A percentile compares a stretch with the other conserved stretches of the same genome.
phyloP scores from a whole-genome alignment of 2,113 vertebrate genomes.

The Neodontobutis hainanensis region DNA sequence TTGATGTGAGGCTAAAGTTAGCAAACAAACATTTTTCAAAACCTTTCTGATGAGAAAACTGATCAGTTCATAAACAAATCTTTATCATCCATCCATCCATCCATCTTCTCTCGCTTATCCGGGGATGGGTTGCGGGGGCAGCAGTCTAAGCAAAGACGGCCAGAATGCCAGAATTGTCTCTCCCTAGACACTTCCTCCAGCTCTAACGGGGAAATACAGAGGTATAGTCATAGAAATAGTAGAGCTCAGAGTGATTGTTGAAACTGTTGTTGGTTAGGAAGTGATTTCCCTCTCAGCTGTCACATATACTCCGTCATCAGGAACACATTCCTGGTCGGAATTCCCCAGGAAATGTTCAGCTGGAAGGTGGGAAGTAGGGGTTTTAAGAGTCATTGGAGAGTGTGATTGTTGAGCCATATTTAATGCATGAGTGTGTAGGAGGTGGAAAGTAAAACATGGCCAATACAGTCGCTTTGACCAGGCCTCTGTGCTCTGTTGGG shows the following conservation, averaged over 20 bases:
- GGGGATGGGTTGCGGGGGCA: no score
- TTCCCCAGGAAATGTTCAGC: constrained; percentile 71
- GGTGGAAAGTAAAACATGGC: constrained; percentile 69
- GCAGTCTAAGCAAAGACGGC: no score
- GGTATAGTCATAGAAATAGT: constrained; percentile 32
- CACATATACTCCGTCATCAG: constrained; percentile 65
- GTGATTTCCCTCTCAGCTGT: constrained; percentile 67
- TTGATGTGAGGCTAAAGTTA: no score
- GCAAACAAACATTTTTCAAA: no score
- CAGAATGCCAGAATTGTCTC: no score
- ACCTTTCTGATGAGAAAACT: no score
- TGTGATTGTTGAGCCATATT: constrained; percentile 70
- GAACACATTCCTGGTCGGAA: constrained; percentile 69
- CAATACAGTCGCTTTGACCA: constrained; percentile 62
- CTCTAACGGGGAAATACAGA: no score
- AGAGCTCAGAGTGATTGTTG: constrained; percentile 15
- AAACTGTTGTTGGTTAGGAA: constrained; percentile 48
- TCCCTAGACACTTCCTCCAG: no score
- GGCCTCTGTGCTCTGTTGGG: constrained; percentile 59
- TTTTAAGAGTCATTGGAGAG: constrained; percentile 58
- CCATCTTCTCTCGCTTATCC: no score
- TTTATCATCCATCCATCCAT: no score
- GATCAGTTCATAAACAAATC: no score
- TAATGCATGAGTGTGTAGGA: constrained; percentile 68
- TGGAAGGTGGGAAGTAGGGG: constrained; percentile 44